Evolutionary conservation across 2,888 invertebrate genomes (phyloP).

Genomic region (Parelbella ahira): DNA sequence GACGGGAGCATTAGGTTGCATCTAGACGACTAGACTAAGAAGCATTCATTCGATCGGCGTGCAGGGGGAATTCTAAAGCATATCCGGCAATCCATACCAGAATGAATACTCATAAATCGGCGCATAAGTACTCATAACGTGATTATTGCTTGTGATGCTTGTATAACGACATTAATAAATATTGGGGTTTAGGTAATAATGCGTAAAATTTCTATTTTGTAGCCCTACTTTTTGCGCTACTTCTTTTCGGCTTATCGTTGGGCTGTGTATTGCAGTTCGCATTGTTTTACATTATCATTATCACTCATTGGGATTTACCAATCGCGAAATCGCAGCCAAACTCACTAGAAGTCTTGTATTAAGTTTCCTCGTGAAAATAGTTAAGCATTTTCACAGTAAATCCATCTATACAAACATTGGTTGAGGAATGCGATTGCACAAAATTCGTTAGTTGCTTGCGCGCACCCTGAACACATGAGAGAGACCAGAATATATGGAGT

Average conservation of each 20-base stretch:
- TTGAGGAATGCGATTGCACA: background rate
- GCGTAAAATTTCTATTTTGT: no score
- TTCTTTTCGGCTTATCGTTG: no score
- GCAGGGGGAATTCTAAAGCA: constrained; percentile 45
- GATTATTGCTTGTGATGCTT: constrained; percentile 6
- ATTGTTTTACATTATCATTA: no score
- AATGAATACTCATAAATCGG: constrained; percentile 20
- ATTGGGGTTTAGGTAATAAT: no score
- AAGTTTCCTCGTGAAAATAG: no score
- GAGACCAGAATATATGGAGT: no score
- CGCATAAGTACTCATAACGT: constrained; percentile 3
- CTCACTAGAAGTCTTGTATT: no score
- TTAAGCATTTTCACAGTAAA: no score
- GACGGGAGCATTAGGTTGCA: constrained; percentile 51
- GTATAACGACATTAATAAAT: background rate
- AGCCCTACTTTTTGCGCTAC: no score
- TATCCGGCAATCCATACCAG: constrained; percentile 33
- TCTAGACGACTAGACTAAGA: constrained; percentile 64
- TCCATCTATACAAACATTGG: background rate
- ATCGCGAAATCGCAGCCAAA: no score
- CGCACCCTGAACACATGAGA: background rate
- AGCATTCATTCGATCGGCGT: constrained; percentile 37
- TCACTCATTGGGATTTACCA: no score
- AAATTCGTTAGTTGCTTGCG: constrained; percentile 1
- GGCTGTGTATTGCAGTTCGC: no score